Conservation (phyloP, 53 echinoderm and acorn worm species). For the Echinometra lucunter region DNA sequence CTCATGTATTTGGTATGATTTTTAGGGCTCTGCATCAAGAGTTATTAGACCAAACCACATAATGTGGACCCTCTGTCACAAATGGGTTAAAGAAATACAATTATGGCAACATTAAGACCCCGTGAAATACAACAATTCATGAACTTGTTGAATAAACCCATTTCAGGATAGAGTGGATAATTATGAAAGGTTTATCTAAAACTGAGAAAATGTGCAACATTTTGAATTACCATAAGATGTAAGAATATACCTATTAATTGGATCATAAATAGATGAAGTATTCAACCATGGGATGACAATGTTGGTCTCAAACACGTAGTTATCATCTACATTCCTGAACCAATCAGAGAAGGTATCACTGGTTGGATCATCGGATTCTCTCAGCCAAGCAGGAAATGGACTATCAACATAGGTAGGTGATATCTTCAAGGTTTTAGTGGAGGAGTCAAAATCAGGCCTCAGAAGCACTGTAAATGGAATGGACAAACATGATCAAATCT, state of each 20-base stretch:
- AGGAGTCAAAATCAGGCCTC: conserved; percentile 79
- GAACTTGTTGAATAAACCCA: too few species aligned
- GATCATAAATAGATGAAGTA: conserved; percentile 75
- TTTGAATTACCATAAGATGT: too few species aligned
- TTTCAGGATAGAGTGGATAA: too few species aligned
- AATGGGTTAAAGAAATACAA: too few species aligned
- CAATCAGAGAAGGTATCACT: conserved; percentile 86
- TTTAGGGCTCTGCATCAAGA: too few species aligned
- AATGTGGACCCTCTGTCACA: too few species aligned
- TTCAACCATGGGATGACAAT: conserved; percentile 86
- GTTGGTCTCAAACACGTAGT: conserved; percentile 76
- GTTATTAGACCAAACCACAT: too few species aligned
- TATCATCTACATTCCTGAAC: conserved; percentile 84
- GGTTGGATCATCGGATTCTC: conserved; percentile 81
- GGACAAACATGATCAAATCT: neutral
- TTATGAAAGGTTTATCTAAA: too few species aligned
- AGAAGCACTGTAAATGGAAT: conserved; percentile 69
- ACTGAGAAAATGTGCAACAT: too few species aligned
- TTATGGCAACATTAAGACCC: too few species aligned
- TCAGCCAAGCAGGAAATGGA: conserved; percentile 88
- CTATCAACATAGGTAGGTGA: conserved; percentile 85
- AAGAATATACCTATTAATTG: conserved; percentile 36
- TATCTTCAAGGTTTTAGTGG: conserved; percentile 77
- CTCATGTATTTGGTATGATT: too few species aligned
- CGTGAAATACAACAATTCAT: too few species aligned